Conservation (phyloP, 2,797 vertebrate genomes). For the Propithecus perrieri region DNA sequence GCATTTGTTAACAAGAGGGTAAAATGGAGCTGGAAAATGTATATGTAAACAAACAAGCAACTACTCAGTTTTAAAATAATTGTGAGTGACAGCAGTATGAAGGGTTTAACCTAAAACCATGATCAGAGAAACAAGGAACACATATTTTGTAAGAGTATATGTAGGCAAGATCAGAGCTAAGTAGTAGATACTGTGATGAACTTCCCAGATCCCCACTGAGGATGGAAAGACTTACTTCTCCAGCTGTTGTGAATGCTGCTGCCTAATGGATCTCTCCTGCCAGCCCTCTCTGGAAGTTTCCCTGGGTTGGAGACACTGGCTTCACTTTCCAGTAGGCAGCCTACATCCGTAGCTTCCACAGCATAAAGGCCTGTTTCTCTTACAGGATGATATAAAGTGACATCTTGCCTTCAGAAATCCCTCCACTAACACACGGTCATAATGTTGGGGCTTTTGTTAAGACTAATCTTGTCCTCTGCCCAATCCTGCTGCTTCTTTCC, state of each 20-base stretch:
- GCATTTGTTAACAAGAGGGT: background rate
- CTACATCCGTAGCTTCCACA: background rate
- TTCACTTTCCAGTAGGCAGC: background rate
- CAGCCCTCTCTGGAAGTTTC: background rate
- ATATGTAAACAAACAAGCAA: background rate
- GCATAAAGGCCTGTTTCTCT: background rate
- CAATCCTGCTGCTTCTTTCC: background rate
- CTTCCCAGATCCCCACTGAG: background rate
- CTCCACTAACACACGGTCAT: background rate
- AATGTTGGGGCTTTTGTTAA: background rate
- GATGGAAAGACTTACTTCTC: background rate
- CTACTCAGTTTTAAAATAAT: background rate
- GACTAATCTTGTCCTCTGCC: background rate
- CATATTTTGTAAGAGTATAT: background rate
- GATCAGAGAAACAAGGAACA: background rate
- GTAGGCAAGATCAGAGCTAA: background rate
- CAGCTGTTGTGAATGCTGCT: background rate
- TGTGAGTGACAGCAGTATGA: background rate
- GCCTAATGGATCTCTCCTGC: background rate
- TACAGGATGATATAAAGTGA: background rate
- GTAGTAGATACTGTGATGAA: background rate
- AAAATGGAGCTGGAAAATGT: background rate
- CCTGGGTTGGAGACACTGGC: background rate
- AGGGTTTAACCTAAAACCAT: background rate
- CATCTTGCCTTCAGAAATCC: background rate